Percentiles rank a stretch among this genome's conserved stretches.
Evolutionary conservation across 2,797 vertebrate genomes (phyloP).

Genomic region (Sylvia borin): DNA sequence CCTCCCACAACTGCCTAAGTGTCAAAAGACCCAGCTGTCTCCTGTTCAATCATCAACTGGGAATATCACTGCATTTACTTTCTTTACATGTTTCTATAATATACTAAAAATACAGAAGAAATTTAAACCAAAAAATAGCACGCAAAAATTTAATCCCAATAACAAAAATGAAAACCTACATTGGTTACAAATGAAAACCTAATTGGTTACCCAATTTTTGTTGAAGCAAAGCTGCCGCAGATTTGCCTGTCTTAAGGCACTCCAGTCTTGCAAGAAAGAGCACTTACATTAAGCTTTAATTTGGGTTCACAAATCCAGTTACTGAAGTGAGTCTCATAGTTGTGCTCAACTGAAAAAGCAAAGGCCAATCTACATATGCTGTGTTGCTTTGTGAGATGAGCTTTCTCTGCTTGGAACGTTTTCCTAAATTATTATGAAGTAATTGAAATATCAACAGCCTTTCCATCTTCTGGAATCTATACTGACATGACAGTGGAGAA

Average conservation of each 20-base stretch:
- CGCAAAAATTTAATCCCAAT: neutral
- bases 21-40: slow-evolving; percentile 63
- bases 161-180: neutral
- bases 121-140: neutral
- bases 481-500: neutral
- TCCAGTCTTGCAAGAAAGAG: neutral
- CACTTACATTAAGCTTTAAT: neutral
- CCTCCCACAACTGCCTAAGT: slow-evolving; percentile 52
- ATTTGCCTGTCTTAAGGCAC: neutral
- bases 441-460: neutral
- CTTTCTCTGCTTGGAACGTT: neutral
- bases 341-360: neutral
- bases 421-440: neutral
- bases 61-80: neutral
- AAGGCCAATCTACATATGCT: neutral
- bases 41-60: neutral
- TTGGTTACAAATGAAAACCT: neutral
- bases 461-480: neutral
- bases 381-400: neutral
- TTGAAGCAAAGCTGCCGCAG: neutral
- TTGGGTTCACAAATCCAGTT: neutral
- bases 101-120: neutral
- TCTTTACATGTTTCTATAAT: neutral
- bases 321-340: neutral
- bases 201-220: neutral